Base-by-base conservation (phyloP, 2,797 vertebrate genomes). In the Arrhamphus sclerolepis region DNA sequence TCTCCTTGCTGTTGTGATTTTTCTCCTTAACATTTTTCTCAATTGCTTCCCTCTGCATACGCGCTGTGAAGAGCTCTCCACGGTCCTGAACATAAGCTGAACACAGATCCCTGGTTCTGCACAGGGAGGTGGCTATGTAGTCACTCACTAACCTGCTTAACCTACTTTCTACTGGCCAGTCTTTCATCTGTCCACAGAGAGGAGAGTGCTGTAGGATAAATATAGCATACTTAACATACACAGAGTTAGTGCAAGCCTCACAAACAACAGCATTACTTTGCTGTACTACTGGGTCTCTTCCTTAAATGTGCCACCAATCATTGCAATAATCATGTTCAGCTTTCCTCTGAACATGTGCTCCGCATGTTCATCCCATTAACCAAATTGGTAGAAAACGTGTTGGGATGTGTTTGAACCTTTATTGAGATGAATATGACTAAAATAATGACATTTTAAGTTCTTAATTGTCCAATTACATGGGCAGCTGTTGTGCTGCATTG, bases 391-490 rank as follows among this genome's bases (percentile, higher is more conserved):
- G 66, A 78, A 82, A 88, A 84, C 78, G 56, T 89, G 89, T 86
- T 73, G 77, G 64, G 84, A 87, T 39, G 48, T 21, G 83, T 82
- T 85, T 77, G 70, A 85, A 78, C 75, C 72, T 83, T 84, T 85
- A 88, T 89, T 86, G 82, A 85, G 89, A 88, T 88, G 83, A 89
- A 90, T 91, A 88, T 84, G 85, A 86, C 75, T 78, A 78, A 86
- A 89, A 91, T 90, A 84, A 91, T 86, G 86, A 82, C 82, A 79
- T 91, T 91, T 90, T 90, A 84, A 88, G 89, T 88, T 91, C 89
- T 91, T 92, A 93, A 93, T 92, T 91, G 90, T 91, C 81, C 86
- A 91, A 92, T 92, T 92, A 91, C 80, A 70, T 69, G 68, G 90
- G 91, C 91, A 92, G 89, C 87, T 91, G 90, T 91, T 92, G 78